Evolutionary conservation across 2,888 invertebrate genomes (phyloP), one percentile per base, ranked within the genome.

Genomic region (Archaeoteleia sp.): DNA sequence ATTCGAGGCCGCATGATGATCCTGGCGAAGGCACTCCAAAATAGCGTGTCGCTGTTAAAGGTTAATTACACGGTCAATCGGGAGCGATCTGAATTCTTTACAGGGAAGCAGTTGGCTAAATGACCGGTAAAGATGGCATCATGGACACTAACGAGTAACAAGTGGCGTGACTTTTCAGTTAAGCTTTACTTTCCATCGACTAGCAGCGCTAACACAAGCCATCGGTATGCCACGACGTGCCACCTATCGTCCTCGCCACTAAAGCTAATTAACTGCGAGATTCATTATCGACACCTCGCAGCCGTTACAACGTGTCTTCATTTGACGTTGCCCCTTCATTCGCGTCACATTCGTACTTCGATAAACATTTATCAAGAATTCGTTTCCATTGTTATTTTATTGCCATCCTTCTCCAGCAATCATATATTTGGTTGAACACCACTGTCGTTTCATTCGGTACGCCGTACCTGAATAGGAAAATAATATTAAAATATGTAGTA

Each of bases 211-310:
- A 30, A 30, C 49, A 43, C 49, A 49, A 73, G 76, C 72, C 77
- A 81, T 82, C 79, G 76, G 80, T 81, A 80, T 79, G 78, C 81
- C 81, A 82, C 81, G 80, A 81, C 78, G 72, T 69, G 68, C 76
- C 74, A 73, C 76, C 78, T 78, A 79, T 80, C 80, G 74, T 58
- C 72, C 74, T 78, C 76, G 76, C 78, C 77, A 75, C 73, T 71
- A 68, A 72, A 71, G 75, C 81, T 82, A 82, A 82, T 82, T 82
- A 82, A 82, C 82, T 78, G 71, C 63, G 67, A 80, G 82, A 82
- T 82, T 81, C 80, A 82, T 82, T 82, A 82, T 82, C 82, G 79
- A 82, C 82, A 82, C 82, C 57, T 63, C 35, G 13, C 45, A 55
- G 60, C 42, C 48, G 48, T 71, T 74, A 45, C 70, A 60, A 72